Evolutionary conservation across 2,113 vertebrate genomes (phyloP), one percentile per base, ranked within the genome.

Genomic region (Dasyornis broadbenti): DNA sequence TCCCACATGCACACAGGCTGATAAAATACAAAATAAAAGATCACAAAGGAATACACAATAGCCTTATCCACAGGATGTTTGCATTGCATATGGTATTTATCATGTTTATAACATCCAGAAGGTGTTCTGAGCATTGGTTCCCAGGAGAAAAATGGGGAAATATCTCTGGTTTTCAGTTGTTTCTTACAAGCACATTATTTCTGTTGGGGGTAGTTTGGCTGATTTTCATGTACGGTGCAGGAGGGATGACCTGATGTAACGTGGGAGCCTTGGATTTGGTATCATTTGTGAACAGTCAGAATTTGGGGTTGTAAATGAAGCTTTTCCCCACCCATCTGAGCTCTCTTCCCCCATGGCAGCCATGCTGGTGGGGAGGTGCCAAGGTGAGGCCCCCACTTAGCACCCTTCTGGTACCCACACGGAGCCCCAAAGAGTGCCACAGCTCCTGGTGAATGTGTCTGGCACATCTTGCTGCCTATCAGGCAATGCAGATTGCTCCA

Each of bases 281-380:
- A 57, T 45, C 0, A 4, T 10, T 52, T 66, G 35, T 63, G 23
- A 81, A 45, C 52, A 78, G 60, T 42, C 39, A 83, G 54, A 92
- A 52, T 68, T 35, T 35, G 20, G 37, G 20, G 47, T 20, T 49
- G 45, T 61, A 66, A 75, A 39, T 30, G 15, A 21, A 68, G 18
- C 7, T 71, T 78, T 81, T 47, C 16, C 33, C 13, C 39, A 75
- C 21, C 12, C 33, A n/a, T 19, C 39, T 81, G 23, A 66, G 33
- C 28, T 69, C 24, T 68, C 53, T 17, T 44, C 14, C 24, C 9
- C 8, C 5, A 18, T 27, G 31, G 14, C 57, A 89, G 66, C 11
- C 9, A 0, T 17, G 37, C 28, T 1, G 1, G n/a, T 4, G 3
- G 15, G 37, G 42, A 78, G 30, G 18, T 85, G 44, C 44, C 2